Evolutionary conservation across 1,140 invertebrate genomes (phyloP).

Genomic region (Nixonia krombeini): DNA sequence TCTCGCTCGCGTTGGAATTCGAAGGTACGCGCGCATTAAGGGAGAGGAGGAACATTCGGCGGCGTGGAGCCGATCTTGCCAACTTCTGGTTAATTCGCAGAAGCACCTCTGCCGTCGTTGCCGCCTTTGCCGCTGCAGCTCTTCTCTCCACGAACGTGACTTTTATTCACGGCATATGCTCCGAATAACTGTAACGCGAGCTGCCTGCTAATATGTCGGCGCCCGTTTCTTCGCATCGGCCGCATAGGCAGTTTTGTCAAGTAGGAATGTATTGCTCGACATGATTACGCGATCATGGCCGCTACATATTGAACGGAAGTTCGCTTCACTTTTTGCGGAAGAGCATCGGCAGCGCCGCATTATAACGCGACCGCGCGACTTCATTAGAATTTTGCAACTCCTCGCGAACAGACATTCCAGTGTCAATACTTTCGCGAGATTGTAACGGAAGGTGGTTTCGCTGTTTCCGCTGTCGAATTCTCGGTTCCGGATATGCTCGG

Average conservation of each 20-base stretch:
- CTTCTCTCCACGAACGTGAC: constrained; percentile 38
- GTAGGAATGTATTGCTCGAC: constrained; percentile 45
- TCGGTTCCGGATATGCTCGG: too few relatives aligned
- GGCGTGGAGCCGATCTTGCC: neutral
- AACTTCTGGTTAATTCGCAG: constrained; percentile 11
- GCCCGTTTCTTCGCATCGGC: constrained; percentile 33
- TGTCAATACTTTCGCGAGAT: too few relatives aligned
- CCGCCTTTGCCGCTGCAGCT: constrained; percentile 21
- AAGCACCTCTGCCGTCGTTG: constrained; percentile 17
- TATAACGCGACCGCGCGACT: too few relatives aligned
- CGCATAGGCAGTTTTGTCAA: constrained; percentile 34
- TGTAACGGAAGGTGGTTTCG: too few relatives aligned
- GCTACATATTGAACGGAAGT: constrained; percentile 45
- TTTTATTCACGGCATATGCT: constrained; percentile 50
- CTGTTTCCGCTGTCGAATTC: too few relatives aligned
- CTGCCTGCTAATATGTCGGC: constrained; percentile 47
- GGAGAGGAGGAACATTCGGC: neutral
- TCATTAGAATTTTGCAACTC: too few relatives aligned
- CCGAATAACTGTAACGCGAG: constrained; percentile 46
- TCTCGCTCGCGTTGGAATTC: constrained; percentile 42
- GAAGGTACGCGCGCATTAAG: constrained; percentile 31
- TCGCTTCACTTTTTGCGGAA: too few relatives aligned
- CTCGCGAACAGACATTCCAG: too few relatives aligned
- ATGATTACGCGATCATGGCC: constrained; percentile 35
- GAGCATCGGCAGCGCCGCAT: too few relatives aligned